Conservation (phyloP, 2,888 invertebrate genomes). For the Sthenelais limicola region DNA sequence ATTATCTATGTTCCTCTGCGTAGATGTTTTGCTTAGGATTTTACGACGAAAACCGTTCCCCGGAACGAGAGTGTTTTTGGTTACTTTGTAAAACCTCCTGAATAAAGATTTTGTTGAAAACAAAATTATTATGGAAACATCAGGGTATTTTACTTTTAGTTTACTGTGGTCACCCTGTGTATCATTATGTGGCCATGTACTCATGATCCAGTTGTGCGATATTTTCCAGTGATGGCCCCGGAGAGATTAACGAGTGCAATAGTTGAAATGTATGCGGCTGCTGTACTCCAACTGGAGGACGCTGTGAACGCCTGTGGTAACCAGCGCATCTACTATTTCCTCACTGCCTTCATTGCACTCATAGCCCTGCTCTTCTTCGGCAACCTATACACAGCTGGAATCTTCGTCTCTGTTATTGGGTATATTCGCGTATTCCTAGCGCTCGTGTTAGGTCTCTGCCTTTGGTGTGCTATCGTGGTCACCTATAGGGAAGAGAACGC, state of each 20-base stretch:
- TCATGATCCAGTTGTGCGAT: no score
- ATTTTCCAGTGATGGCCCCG: conserved; percentile 19
- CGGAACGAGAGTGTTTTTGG: no score
- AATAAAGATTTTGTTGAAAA: no score
- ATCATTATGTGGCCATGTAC: no score
- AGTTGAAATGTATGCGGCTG: conserved; percentile 11
- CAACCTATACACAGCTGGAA: conserved; percentile 1
- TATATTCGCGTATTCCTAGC: conserved; percentile 13
- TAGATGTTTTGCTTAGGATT: no score
- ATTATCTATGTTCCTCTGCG: no score
- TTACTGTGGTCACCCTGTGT: no score
- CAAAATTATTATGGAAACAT: no score
- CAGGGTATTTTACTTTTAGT: no score
- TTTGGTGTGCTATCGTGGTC: conserved; percentile 43
- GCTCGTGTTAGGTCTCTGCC: conserved; percentile 34
- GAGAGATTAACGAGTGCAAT: conserved; percentile 1
- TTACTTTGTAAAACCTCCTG: no score
- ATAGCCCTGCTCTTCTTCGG: conserved; percentile 38
- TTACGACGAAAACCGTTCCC: no score
- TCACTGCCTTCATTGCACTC: conserved; percentile 26
- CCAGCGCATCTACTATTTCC: conserved; percentile 28
- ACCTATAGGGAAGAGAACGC: conserved; percentile 41
- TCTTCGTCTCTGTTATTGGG: no score
- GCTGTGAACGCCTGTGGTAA: background rate
- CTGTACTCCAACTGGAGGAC: conserved; percentile 8